Evolutionary conservation across 2,797 vertebrate species (phyloP), one percentile per base, ranked within the genome.

Genomic region (Microctenopoma steveboyesi): DNA sequence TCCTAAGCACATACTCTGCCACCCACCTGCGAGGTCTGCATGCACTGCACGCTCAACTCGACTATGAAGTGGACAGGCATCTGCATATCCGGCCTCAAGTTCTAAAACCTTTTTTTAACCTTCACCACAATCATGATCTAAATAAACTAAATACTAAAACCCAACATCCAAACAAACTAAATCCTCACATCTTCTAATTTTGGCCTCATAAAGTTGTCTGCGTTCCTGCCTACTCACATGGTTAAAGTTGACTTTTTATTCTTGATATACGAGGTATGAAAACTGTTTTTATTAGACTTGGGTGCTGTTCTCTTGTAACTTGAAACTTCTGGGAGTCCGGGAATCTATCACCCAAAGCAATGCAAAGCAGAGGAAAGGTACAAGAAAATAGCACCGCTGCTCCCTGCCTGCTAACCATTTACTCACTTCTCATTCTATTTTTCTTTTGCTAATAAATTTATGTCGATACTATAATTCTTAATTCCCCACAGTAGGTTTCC

Each of bases 31-130:
- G 81, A 93, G 87, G 88, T 91, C 91, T 94, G 94, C 94, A 95
- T 95, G 94, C 92, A 91, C 91, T 94, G 93, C 93, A 94, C 86
- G 92, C 92, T 94, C 90, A 90, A 93, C 89, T 91, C 88, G 88
- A 92, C 92, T 92, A 92, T 94, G 87, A 94, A 93, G 93, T 93
- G 92, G 92, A 94, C 92, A 93, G 92, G 91, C 91, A 92, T 90
- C 89, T 78, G 87, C 87, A 86, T 79, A 85, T 83, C 81, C 12
- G 76, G 81, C 83, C 81, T 72, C 74, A 76, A 79, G 53, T 71
- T 78, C 69, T 48, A 48, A 72, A 84, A 77, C 57, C 58, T 69
- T 52, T 35, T 46, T 73, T 64, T 76, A 64, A 69, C 75, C 77
- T 83, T 80, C 70, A 78, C 65, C 46, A n/a, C 68, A 63, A 80